Conservation (phyloP, 2,888 invertebrate species). For the Apomyelois bistriatella region DNA sequence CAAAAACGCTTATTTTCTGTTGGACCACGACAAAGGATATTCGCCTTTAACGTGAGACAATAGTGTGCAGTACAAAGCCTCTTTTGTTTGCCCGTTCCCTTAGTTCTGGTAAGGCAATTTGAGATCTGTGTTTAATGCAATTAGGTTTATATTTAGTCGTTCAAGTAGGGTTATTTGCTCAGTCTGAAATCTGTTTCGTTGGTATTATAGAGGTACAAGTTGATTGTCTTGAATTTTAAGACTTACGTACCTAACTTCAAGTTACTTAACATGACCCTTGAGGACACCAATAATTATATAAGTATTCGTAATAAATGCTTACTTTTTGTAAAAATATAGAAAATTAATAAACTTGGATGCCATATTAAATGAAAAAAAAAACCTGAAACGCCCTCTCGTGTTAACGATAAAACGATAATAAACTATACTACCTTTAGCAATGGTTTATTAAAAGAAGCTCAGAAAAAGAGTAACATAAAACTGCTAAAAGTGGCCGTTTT, state of each 20-base stretch:
- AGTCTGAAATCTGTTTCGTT: neutral
- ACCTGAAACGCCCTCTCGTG: no score
- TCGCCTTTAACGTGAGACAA: conserved; percentile 40
- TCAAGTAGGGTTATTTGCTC: conserved; percentile 2
- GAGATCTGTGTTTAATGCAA: conserved; percentile 18
- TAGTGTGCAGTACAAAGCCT: conserved; percentile 38
- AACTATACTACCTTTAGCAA: no score
- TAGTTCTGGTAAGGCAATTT: conserved; percentile 22
- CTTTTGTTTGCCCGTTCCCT: conserved; percentile 35
- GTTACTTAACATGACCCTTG: no score
- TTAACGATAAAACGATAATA: no score
- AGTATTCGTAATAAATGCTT: no score
- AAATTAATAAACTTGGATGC: no score
- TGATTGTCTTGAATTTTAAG: conserved; percentile 5
- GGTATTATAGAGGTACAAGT: neutral
- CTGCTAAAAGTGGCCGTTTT: no score
- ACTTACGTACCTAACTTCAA: neutral
- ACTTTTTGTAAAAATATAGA: no score
- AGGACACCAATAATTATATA: no score
- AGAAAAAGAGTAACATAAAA: no score
- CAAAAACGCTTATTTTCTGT: conserved; percentile 22
- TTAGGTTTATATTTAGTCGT: conserved; percentile 23
- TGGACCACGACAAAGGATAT: conserved; percentile 29
- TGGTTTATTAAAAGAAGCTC: no score
- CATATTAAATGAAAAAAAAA: no score